Base-by-base conservation (phyloP, 2,113 vertebrate genomes). In the Antennarius striatus region DNA sequence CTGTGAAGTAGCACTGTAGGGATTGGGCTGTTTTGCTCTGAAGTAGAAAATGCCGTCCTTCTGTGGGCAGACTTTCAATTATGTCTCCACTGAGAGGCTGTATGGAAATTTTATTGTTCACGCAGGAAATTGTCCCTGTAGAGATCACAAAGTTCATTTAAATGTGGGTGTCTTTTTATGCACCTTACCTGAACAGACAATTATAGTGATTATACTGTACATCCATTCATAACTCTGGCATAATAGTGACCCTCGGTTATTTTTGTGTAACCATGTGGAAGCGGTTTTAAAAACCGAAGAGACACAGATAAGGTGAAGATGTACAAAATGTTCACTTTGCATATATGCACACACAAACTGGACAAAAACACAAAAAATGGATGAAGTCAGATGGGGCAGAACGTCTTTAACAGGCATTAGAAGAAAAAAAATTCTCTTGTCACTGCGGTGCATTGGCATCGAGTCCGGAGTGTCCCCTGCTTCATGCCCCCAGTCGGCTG, bases 51-150 rank as follows among this genome's bases (percentile, higher is more conserved):
- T 64, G 28, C 43, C 39, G 40, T 67, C 30, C 11, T 63, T 66
- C 45, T 32, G 45, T 74, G 45, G 55, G 68, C 48, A 56, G 64
- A 65, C 75, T 81, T 75, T 77, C 39, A 78, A 74, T 79, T 28
- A 61, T 68, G 58, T 76, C 59, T 75, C 17, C 0, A 16, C 28
- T 63, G 46, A 47, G 42, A 54, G 56, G 57, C 72, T 39, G 71
- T 73, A 70, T 73, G 68, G 56, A 81, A 71, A 82, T 81, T 6
- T 73, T 6, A 17, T 30, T 30, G 61, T 67, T 66, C 54, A 55
- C 0, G 8, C 4, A 14, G 48, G 47, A 68, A 74, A 66, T 64
- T 57, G 59, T 63, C 22, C 50, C 67, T 11, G 54, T 49, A 74
- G 45, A 74, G 61, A 71, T 88, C 63, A 52, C 49, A 78, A 56